Evolutionary conservation across 2,888 invertebrate genomes (phyloP).

Genomic region (Amblyjoppa fuscipennis): DNA sequence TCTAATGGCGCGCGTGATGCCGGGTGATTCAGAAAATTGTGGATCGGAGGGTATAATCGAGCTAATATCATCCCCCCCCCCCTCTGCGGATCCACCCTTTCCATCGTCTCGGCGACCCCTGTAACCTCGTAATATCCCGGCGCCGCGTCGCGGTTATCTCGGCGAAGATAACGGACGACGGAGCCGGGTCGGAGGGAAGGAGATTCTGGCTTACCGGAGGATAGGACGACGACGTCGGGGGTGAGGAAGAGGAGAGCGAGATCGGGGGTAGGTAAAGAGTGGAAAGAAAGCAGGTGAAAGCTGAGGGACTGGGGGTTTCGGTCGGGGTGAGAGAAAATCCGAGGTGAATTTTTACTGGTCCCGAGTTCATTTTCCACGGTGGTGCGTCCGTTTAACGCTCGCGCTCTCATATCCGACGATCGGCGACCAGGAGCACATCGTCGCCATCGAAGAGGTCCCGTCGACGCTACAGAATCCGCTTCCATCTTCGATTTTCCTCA

Average conservation of each 20-base stretch:
- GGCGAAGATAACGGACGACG: constrained; percentile 57
- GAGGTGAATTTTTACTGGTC: constrained; percentile 78
- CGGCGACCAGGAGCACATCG: constrained; percentile 35
- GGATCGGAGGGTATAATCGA: constrained; percentile 78
- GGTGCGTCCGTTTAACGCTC: constrained; percentile 79
- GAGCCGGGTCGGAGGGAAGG: constrained; percentile 1
- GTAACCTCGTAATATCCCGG: constrained; percentile 29
- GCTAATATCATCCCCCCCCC: constrained; percentile 77
- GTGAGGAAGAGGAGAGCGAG: constrained; percentile 34
- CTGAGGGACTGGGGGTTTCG: constrained; percentile 3
- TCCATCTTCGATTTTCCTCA: constrained; percentile 41
- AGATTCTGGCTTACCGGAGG: neutral
- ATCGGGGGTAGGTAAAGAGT: neutral
- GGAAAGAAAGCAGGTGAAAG: constrained; percentile 39
- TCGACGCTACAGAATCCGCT: neutral
- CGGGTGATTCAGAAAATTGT: constrained; percentile 80
- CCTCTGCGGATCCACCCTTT: constrained; percentile 50
- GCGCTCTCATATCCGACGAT: constrained; percentile 66
- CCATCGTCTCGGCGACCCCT: constrained; percentile 38
- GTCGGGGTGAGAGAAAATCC: constrained; percentile 68
- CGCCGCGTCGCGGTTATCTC: constrained; percentile 38
- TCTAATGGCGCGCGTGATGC: constrained; percentile 74
- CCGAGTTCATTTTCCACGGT: constrained; percentile 80
- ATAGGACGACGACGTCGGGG: constrained; percentile 30
- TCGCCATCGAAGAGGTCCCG: constrained; percentile 33